Conservation (phyloP, 2,797 vertebrate genomes). For the Smutsia temminckii region DNA sequence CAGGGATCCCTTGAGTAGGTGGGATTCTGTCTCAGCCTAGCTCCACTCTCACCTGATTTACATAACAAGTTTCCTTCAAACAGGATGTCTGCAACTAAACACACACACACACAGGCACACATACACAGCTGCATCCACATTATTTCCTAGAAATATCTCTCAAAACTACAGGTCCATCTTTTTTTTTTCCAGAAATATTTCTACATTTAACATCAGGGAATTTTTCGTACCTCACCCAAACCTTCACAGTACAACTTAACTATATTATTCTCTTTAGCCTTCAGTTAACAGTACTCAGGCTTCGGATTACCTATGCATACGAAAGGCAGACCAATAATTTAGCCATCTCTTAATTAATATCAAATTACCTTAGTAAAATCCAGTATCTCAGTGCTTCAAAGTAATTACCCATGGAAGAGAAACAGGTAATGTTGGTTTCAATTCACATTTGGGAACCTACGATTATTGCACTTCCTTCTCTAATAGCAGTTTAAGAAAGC, state of each 20-base stretch:
- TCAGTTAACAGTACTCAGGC: background rate
- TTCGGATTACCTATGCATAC: background rate
- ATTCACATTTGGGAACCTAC: background rate
- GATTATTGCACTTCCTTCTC: background rate
- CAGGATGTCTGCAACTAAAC: background rate
- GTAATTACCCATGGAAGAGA: background rate
- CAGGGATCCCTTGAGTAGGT: background rate
- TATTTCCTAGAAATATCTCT: background rate
- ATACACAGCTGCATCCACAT: background rate
- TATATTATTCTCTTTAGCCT: background rate
- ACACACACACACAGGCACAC: background rate
- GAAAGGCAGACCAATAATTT: background rate
- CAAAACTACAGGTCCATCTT: background rate
- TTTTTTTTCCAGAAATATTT: background rate
- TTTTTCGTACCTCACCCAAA: background rate
- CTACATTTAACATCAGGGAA: background rate
- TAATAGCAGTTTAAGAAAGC: conserved; percentile 11
- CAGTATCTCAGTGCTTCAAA: background rate
- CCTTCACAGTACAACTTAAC: background rate
- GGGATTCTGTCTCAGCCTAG: background rate
- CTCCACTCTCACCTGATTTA: background rate
- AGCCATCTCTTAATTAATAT: background rate
- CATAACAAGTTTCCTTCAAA: background rate
- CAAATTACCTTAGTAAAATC: background rate
- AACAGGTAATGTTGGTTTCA: background rate